A percentile compares a stretch with the other conserved stretches of the same genome.
Conservation (phyloP, 2,113 vertebrate species). For the Pelvicachromis taeniatus region DNA sequence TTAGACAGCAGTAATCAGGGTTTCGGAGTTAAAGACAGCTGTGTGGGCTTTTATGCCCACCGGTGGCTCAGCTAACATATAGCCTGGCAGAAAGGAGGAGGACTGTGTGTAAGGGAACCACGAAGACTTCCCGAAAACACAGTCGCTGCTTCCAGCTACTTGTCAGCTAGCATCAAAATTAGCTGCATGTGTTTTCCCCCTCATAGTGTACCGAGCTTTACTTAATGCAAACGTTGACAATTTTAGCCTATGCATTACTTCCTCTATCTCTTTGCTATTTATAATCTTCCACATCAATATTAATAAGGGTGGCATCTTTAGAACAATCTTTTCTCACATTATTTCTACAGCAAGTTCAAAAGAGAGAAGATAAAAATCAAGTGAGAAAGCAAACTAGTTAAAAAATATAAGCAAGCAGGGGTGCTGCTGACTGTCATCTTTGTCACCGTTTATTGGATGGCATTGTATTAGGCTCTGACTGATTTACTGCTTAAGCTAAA, state of each 20-base stretch:
- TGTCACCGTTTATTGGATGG: neutral
- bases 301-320: neutral
- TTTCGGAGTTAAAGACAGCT: neutral
- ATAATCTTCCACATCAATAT: neutral
- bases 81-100: constrained; percentile 9
- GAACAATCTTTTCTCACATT: neutral
- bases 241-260: neutral
- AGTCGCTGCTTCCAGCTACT: neutral
- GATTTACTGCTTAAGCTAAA: neutral
- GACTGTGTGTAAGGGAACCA: neutral
- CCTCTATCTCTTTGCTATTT: neutral
- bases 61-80: constrained; percentile 43
- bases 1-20: neutral
- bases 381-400: neutral
- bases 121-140: neutral
- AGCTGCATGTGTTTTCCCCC: neutral
- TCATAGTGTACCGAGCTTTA: neutral
- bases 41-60: constrained; percentile 38
- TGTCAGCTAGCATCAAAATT: neutral
- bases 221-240: neutral
- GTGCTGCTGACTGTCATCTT: neutral
- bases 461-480: neutral
- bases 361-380: neutral
- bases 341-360: neutral
- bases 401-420: neutral